Percentiles rank a stretch among this genome's conserved stretches.
phyloP scores from a whole-genome alignment of 2,888 invertebrate genomes.

The Trichopria drosophilae region DNA sequence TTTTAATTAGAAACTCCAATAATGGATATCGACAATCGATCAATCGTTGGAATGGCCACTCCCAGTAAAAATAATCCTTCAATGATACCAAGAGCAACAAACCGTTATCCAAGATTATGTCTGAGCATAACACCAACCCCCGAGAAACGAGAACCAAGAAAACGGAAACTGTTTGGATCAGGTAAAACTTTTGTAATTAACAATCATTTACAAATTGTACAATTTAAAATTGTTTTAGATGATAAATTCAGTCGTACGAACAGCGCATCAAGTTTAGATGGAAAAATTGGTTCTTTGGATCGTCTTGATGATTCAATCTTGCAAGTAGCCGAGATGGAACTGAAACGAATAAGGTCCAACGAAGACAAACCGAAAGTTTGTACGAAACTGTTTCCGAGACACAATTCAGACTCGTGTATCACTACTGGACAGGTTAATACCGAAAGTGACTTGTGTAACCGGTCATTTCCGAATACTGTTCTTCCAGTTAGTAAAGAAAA shows the following conservation, averaged over 20 bases:
- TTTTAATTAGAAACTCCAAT: constrained; percentile 37
- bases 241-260: constrained; percentile 43
- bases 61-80: constrained; percentile 35
- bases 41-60: constrained; percentile 41
- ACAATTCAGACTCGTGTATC: constrained; percentile 43
- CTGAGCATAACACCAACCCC: no score
- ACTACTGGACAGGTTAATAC: constrained; percentile 6
- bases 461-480: constrained; percentile 25
- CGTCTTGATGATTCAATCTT: constrained; percentile 65
- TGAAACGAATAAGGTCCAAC: constrained; percentile 61
- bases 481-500: constrained; percentile 41
- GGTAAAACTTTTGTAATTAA: constrained; percentile 27
- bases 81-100: neutral
- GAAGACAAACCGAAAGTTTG: constrained; percentile 43
- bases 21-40: constrained; percentile 31
- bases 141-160: constrained; percentile 40
- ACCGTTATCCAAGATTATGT: neutral
- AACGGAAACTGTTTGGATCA: constrained; percentile 41
- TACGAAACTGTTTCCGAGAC: constrained; percentile 41
- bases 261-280: constrained; percentile 57
- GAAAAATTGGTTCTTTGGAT: constrained; percentile 60
- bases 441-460: neutral
- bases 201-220: constrained; percentile 27
- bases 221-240: constrained; percentile 29
- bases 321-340: constrained; percentile 65